Percentiles rank a stretch among this genome's conserved stretches.
phyloP scores from a whole-genome alignment of 2,113 vertebrate species.

The Lanius ludovicianus region DNA sequence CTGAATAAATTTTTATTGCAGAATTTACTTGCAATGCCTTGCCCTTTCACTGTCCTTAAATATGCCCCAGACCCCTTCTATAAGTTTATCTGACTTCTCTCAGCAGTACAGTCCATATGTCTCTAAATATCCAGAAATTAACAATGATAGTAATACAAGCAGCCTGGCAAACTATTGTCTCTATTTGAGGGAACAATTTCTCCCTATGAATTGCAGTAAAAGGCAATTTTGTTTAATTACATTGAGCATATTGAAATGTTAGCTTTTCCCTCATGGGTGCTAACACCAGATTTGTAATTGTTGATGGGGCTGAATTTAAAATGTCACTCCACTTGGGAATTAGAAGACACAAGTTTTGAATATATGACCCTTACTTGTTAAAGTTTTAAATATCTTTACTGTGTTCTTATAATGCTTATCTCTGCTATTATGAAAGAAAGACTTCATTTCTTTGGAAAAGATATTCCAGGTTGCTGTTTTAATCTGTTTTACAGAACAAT shows the following conservation, averaged over 20 bases:
- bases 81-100: background rate
- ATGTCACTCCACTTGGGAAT: background rate
- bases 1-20: background rate
- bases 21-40: background rate
- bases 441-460: fast-evolving
- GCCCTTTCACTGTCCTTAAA: background rate
- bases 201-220: conserved; percentile 30
- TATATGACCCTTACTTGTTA: background rate
- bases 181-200: conserved; percentile 38
- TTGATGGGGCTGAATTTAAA: conserved; percentile 11
- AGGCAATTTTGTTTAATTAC: conserved; percentile 59
- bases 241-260: conserved; percentile 46
- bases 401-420: background rate
- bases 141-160: background rate
- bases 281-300: conserved; percentile 13
- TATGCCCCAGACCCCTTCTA: background rate
- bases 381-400: background rate
- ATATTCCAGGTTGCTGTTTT: background rate
- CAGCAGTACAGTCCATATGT: conserved; percentile 1
- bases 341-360: background rate
- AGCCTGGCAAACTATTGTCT: conserved; percentile 7
- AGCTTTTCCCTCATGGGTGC: conserved; percentile 12
- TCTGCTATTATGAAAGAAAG: background rate
- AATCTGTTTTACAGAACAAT: background rate
- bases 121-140: conserved; percentile 45